These are phyloP conservation scores for Junco hyemalis DNA, from an alignment of 2,113 vertebrate genomes.

Conservation along the genomic window DNA sequence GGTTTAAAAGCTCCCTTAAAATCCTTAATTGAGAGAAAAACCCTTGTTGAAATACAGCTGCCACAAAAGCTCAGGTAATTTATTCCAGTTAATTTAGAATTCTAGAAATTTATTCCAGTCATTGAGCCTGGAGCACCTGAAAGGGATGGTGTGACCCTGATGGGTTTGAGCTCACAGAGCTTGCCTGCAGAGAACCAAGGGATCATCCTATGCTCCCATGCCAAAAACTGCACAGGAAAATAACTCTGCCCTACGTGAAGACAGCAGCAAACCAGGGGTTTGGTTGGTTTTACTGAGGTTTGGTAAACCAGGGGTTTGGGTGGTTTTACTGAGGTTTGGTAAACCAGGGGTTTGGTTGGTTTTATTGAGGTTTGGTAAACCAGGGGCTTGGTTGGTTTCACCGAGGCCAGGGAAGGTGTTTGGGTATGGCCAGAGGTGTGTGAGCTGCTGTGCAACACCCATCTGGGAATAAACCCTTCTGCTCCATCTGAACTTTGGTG, in stretches of 20 bases:
- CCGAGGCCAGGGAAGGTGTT: not conserved
- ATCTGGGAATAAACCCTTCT: not conserved
- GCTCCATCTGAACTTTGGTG: not conserved
- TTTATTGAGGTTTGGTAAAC: not conserved
- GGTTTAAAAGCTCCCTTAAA: not conserved
- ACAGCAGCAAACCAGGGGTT: not conserved
- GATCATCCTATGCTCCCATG: not conserved
- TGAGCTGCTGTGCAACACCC: not conserved
- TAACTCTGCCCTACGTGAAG: fast-evolving
- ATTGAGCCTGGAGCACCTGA: not conserved
- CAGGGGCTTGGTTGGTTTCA: not conserved
- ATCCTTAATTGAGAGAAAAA: not conserved
- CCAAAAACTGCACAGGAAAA: not conserved
- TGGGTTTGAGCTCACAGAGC: not conserved
- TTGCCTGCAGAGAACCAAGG: not conserved
- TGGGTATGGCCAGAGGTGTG: not conserved
- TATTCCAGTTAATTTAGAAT: not conserved
- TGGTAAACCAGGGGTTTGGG: not conserved
- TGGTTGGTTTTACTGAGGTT: not conserved
- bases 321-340: not conserved
- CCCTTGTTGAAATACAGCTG: not conserved
- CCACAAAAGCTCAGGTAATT: not conserved
- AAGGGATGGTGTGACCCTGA: not conserved
- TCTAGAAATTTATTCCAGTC: not conserved
- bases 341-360: too few relatives aligned